A percentile compares a stretch with the other conserved stretches of the same genome.
These are phyloP conservation scores for Dunckerocampus dactyliophorus DNA, from an alignment of 2,113 vertebrate species.

Conservation along the genomic window DNA sequence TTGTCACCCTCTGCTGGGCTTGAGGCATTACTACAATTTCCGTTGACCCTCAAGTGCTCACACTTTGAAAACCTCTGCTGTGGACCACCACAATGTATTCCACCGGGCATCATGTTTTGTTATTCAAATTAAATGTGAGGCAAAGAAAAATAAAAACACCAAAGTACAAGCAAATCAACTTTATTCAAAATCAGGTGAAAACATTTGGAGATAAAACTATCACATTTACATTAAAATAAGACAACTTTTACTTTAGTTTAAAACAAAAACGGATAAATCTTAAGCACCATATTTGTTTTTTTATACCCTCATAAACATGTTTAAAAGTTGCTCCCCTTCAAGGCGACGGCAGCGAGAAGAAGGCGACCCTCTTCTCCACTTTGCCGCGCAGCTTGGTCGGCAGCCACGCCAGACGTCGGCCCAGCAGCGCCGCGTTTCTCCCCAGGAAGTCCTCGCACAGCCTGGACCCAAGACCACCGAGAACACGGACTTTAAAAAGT, in stretches of 20 bases:
- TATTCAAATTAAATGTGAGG: too few species aligned
- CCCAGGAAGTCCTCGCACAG: conserved; percentile 86
- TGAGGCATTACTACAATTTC: background rate
- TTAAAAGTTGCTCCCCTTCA: conserved; percentile 27
- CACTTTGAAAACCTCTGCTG: background rate
- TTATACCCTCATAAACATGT: conserved; percentile 7
- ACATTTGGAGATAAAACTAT: background rate
- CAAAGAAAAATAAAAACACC: background rate
- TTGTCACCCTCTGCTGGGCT: background rate
- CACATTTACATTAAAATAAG: conserved; percentile 35
- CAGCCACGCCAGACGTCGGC: conserved; percentile 73
- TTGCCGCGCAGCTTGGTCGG: conserved; percentile 77
- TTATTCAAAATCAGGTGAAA: conserved; percentile 49
- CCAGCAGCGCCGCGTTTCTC: conserved; percentile 70
- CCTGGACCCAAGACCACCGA: conserved; percentile 52
- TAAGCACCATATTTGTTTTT: background rate
- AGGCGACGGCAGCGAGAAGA: conserved; percentile 68
- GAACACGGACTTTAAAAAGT: too few species aligned
- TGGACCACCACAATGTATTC: background rate
- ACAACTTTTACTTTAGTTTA: conserved; percentile 1
- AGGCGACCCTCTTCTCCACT: conserved; percentile 81
- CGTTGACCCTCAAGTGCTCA: background rate
- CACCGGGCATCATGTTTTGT: too few species aligned
- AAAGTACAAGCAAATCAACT: conserved; percentile 25
- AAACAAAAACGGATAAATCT: background rate